Conservation (phyloP, 2,888 invertebrate genomes). For the Cephus pulcher region DNA sequence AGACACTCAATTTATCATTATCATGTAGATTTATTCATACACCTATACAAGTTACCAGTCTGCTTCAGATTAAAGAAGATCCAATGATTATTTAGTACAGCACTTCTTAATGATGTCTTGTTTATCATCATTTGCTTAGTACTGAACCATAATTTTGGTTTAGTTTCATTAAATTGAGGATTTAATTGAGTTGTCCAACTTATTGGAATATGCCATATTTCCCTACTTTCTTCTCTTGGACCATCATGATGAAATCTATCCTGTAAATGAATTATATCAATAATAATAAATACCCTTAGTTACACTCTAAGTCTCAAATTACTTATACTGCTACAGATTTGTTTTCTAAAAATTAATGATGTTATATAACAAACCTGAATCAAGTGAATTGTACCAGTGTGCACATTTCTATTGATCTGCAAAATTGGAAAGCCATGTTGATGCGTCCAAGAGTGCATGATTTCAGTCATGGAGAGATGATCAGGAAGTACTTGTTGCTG, state of each 20-base stretch:
- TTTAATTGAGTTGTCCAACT: slow-evolving; percentile 63
- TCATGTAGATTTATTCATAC: background rate
- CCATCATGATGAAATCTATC: slow-evolving; percentile 41
- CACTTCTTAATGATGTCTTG: slow-evolving; percentile 53
- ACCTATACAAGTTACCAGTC: slow-evolving; percentile 67
- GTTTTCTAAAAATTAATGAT: background rate
- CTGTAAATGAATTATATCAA: slow-evolving; percentile 24
- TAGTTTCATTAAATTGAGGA: slow-evolving; percentile 59
- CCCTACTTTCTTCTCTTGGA: slow-evolving; percentile 42
- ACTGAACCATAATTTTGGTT: slow-evolving; percentile 69
- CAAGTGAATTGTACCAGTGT: slow-evolving; percentile 58
- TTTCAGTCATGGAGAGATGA: slow-evolving; percentile 68
- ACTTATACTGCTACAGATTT: background rate
- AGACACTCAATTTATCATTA: background rate
- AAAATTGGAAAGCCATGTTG: slow-evolving; percentile 79
- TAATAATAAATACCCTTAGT: background rate
- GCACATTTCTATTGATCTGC: slow-evolving; percentile 67
- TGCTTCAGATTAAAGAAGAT: slow-evolving; percentile 75
- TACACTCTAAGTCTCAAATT: background rate
- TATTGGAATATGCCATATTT: slow-evolving; percentile 69
- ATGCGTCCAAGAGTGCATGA: slow-evolving; percentile 78
- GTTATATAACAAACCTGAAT: slow-evolving; percentile 57
- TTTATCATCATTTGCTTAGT: slow-evolving; percentile 49
- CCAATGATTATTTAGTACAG: slow-evolving; percentile 68
- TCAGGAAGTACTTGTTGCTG: slow-evolving; percentile 67